phyloP scores from a whole-genome alignment of 2,113 vertebrate genomes.

The Sylvia atricapilla region DNA sequence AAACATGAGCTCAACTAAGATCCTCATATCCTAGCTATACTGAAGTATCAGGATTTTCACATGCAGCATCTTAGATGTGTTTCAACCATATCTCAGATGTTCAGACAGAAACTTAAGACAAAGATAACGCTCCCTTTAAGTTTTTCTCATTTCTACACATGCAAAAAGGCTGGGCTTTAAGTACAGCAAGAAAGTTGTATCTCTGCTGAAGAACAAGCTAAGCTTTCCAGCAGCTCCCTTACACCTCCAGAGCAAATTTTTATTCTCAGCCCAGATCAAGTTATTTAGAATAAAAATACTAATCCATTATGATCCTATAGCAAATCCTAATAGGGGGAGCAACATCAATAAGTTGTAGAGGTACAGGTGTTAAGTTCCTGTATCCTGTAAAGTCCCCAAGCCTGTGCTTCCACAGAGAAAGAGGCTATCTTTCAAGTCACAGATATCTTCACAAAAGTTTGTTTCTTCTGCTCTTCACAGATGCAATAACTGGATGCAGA shows the following conservation, averaged over 20 bases:
- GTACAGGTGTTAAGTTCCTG: neutral
- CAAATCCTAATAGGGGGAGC: neutral
- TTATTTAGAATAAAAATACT: neutral
- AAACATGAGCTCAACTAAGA: neutral
- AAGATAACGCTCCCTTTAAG: neutral
- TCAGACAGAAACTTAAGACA: neutral
- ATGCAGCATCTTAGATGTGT: neutral
- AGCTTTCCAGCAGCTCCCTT: neutral
- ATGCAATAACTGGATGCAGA: neutral
- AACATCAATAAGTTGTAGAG: fast-evolving
- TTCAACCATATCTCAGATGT: neutral
- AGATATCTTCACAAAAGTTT: neutral
- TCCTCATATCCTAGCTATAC: neutral
- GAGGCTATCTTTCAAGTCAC: neutral
- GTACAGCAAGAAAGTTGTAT: neutral
- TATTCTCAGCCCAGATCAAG: neutral
- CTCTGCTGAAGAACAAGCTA: neutral
- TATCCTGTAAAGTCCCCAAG: neutral
- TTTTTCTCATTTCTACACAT: neutral
- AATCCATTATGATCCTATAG: neutral
- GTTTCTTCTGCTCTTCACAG: neutral
- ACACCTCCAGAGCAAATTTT: neutral
- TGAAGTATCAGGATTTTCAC: neutral
- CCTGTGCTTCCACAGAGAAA: neutral
- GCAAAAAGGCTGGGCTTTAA: neutral